Base-by-base conservation (phyloP, 2,113 vertebrate species). In the Rhipidura dahli region DNA sequence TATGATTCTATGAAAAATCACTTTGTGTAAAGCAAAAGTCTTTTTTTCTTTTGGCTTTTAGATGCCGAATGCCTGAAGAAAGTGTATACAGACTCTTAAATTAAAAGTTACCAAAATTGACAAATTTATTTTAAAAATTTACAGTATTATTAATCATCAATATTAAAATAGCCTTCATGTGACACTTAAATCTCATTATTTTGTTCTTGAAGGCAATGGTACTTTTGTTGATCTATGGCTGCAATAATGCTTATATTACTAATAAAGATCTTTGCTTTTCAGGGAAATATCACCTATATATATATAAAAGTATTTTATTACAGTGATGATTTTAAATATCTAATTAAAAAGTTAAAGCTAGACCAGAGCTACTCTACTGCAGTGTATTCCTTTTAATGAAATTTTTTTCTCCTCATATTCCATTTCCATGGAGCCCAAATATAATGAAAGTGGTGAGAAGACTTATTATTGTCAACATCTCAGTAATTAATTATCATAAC, bases 331-430 rank as follows among this genome's bases (percentile, higher is more conserved):
- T 90, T 90, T 47, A 92, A 94, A 89, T 88, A 87, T 33, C 11
- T 86, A 94, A 91, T 96, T 83, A 94, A 53, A 65, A 87, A 69
- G 60, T 89, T 87, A 93, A 95, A 94, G 65, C 8, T 49, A 87
- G 59, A 82, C 75, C 82, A 90, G 31, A 83, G 7, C 7, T 94
- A 94, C 35, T 33, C 28, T 80, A 73, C 93, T 87, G 56, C 15
- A 86, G 83, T 81, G 33, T 85, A 72, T 87, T 82, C 95, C 33
- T 88, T 89, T 90, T 84, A 94, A 93, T 84, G 35, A 96, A 70
- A 30, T 22, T 51, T 6, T 28, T 95, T 66, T 90, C 45, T 93
- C 15, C 42, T 94, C 22, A 2, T 5, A 69, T 81, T 95, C 11
- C 5, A 65, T 71, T 94, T 93, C 85, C 39, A 82, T 76, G 24